These are phyloP conservation scores for Hymenochirus boettgeri DNA, from an alignment of 2,113 vertebrate species.

Conservation along the genomic window DNA sequence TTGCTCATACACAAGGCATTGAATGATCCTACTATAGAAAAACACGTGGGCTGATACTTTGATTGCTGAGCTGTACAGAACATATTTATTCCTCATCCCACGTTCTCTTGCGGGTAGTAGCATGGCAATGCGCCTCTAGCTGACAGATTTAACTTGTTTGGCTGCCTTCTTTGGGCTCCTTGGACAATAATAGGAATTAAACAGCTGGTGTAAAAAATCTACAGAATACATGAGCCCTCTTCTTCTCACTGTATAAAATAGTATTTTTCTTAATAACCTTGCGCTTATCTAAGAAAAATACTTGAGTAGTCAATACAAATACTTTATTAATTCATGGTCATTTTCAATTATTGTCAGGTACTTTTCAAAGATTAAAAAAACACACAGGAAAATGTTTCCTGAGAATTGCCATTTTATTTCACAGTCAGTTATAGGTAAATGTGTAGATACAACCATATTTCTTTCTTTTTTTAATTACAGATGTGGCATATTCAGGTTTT, in stretches of 20 bases:
- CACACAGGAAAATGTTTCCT: too few relatives aligned
- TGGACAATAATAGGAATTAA: slow-evolving; percentile 35
- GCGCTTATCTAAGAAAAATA: too few relatives aligned
- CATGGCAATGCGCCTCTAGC: slow-evolving; percentile 20
- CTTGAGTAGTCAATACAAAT: too few relatives aligned
- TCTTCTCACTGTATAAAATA: slow-evolving; percentile 4
- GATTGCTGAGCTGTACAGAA: slow-evolving; percentile 18
- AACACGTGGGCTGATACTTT: slow-evolving; percentile 13
- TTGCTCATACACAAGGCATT: slow-evolving; percentile 3
- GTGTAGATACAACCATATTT: too few relatives aligned
- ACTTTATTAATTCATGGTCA: too few relatives aligned
- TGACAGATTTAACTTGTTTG: slow-evolving; percentile 8
- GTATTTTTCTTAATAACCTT: neutral
- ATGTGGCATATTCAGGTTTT: too few relatives aligned
- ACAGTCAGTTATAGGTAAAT: too few relatives aligned
- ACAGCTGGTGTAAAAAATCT: slow-evolving; percentile 32
- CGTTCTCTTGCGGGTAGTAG: slow-evolving; percentile 34
- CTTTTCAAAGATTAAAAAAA: too few relatives aligned
- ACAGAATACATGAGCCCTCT: slow-evolving; percentile 41
- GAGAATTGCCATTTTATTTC: too few relatives aligned
- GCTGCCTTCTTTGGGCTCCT: slow-evolving; percentile 24
- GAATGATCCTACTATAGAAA: slow-evolving; percentile 25
- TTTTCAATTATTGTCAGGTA: too few relatives aligned
- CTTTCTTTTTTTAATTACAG: too few relatives aligned
- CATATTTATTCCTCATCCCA: slow-evolving; percentile 34